These are phyloP conservation scores for Nerophis lumbriciformis DNA, from an alignment of 2,113 vertebrate species.

Conservation along the genomic window DNA sequence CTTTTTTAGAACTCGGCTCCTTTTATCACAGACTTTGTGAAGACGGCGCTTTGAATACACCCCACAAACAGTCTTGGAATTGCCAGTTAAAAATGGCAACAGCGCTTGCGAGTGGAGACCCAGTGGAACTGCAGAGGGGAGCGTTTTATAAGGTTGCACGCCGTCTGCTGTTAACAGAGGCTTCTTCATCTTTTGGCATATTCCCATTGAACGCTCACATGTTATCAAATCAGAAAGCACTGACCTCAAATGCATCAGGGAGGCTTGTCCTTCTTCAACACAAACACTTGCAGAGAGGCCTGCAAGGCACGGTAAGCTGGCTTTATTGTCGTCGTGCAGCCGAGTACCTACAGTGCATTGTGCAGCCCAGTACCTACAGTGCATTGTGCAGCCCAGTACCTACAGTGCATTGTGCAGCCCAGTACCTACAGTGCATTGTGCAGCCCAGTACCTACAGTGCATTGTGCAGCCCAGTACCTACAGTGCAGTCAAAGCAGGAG, in stretches of 20 bases:
- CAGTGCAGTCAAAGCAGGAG: conserved; percentile 41
- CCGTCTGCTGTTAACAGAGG: conserved; percentile 18
- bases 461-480: conserved; percentile 14
- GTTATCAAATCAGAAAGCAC: conserved; percentile 35
- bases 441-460: conserved; percentile 46
- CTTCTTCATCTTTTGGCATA: conserved; percentile 26
- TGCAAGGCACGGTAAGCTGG: conserved; percentile 39
- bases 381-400: too few species aligned
- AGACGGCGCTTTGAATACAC: conserved; percentile 64
- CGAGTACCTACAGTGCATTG: conserved; percentile 40
- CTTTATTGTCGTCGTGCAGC: conserved; percentile 56
- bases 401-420: conserved; percentile 41
- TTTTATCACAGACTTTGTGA: conserved; percentile 61
- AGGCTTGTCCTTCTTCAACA: conserved; percentile 43
- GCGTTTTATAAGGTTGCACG: conserved; percentile 23
- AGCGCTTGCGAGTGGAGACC: conserved; percentile 71
- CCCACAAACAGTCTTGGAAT: conserved; percentile 37
- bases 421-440: conserved; percentile 43
- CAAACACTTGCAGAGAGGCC: conserved; percentile 41
- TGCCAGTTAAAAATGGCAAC: conserved; percentile 44
- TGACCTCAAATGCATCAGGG: conserved; percentile 54
- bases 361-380: conserved; percentile 21
- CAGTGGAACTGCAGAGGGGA: conserved; percentile 40
- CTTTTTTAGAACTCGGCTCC: conserved; percentile 57
- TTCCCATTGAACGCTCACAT: conserved; percentile 34